Percentiles rank a stretch among this genome's conserved stretches.
Conservation (phyloP, 2,888 invertebrate species). For the Heliconius charithonia region DNA sequence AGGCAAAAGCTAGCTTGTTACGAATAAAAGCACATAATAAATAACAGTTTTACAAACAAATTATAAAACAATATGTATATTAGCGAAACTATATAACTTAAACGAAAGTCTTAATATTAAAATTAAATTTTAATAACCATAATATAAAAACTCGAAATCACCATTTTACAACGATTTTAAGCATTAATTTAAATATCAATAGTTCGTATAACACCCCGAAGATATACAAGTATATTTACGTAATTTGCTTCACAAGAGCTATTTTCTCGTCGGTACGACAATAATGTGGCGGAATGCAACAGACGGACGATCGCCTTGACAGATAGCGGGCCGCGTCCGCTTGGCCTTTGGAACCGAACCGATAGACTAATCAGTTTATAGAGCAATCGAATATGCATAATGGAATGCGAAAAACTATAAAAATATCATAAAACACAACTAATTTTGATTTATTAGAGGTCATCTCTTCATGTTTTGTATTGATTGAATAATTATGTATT, state of each 20-base stretch:
- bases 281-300: constrained; percentile 44
- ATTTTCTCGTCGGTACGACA: constrained; percentile 31
- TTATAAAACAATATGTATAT: background rate
- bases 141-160: background rate
- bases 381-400: constrained; percentile 44
- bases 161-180: background rate
- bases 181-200: background rate
- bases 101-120: background rate
- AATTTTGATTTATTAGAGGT: constrained; percentile 26
- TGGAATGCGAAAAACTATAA: constrained; percentile 33
- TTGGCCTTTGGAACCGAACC: constrained; percentile 42
- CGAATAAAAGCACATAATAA: too few relatives aligned
- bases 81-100: background rate
- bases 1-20: too few relatives aligned
- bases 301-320: constrained; percentile 46
- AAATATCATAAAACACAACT: constrained; percentile 32
- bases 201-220: background rate
- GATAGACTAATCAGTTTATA: constrained; percentile 28
- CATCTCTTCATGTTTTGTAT: background rate
- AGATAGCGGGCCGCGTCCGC: constrained; percentile 45
- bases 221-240: background rate
- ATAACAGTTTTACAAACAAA: too few relatives aligned
- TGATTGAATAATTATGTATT: background rate
- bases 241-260: constrained; percentile 5
- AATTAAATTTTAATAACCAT: background rate